Conservation (phyloP, 1,140 invertebrate species). For the Nixonia krombeini region DNA sequence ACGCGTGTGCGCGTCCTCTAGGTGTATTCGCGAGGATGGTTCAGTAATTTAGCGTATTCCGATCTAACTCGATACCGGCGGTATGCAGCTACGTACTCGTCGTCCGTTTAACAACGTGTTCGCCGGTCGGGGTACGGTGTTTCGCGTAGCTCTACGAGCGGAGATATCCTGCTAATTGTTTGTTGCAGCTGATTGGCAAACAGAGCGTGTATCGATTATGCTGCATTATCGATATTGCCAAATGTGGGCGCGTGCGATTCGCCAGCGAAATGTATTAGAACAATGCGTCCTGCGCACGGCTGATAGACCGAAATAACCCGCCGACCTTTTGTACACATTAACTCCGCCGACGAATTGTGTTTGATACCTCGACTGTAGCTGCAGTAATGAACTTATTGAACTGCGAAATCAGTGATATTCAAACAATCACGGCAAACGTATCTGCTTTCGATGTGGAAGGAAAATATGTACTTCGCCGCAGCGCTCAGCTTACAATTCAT, state of each 20-base stretch:
- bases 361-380: conserved; percentile 16
- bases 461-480: not conserved
- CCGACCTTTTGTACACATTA: conserved; percentile 18
- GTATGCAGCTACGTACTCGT: conserved; percentile 38
- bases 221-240: conserved; percentile 54
- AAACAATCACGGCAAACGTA: conserved; percentile 6
- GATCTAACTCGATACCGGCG: conserved; percentile 59
- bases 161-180: conserved; percentile 18
- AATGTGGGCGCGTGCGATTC: not conserved
- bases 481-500: not conserved
- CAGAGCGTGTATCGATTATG: conserved; percentile 44
- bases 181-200: conserved; percentile 49
- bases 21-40: conserved; percentile 18
- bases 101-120: conserved; percentile 58
- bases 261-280: conserved; percentile 19
- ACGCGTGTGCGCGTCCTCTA: conserved; percentile 7
- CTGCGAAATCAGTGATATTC: conserved; percentile 1
- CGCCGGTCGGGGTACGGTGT: conserved; percentile 29
- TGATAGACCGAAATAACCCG: conserved; percentile 13
- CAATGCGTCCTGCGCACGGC: no score
- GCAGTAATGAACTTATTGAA: conserved; percentile 13
- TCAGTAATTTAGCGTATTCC: conserved; percentile 56
- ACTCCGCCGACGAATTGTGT: conserved; percentile 11
- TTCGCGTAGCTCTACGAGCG: conserved; percentile 33
- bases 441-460: not conserved